Evolutionary conservation across 2,113 vertebrate species (phyloP).

Genomic region (Ammodytes dubius): DNA sequence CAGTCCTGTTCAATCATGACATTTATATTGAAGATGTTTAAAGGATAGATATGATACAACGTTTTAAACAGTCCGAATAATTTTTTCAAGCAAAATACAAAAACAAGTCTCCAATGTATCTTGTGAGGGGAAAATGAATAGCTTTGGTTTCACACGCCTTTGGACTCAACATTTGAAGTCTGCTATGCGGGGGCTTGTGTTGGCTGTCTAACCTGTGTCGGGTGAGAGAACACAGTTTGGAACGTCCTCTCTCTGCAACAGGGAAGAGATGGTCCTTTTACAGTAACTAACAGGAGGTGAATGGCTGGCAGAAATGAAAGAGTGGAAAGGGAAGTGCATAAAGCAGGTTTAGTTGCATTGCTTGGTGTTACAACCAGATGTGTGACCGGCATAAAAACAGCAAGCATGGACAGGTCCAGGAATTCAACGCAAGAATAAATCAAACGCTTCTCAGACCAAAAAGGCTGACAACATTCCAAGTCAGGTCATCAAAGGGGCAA

Average conservation of each 20-base stretch:
- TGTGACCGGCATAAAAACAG: no score
- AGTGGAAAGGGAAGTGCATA: not conserved
- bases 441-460: not conserved
- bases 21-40: no score
- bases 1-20: no score
- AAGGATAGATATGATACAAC: no score
- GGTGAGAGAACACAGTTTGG: not conserved
- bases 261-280: not conserved
- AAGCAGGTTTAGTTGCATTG: slow-evolving; percentile 46
- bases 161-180: not conserved
- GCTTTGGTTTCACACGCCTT: no score
- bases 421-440: not conserved
- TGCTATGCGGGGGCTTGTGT: slow-evolving; percentile 26
- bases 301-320: slow-evolving; percentile 7
- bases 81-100: no score
- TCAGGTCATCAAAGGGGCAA: not conserved
- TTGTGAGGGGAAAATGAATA: no score
- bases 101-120: no score
- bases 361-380: slow-evolving; percentile 3
- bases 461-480: not conserved
- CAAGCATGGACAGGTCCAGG: slow-evolving; percentile 18
- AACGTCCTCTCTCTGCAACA: slow-evolving; percentile 20
- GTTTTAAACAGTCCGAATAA: no score
- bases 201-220: slow-evolving; percentile 9
- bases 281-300: not conserved